Base-by-base conservation (phyloP, 1,140 invertebrate species). In the Drosophila cardini region DNA sequence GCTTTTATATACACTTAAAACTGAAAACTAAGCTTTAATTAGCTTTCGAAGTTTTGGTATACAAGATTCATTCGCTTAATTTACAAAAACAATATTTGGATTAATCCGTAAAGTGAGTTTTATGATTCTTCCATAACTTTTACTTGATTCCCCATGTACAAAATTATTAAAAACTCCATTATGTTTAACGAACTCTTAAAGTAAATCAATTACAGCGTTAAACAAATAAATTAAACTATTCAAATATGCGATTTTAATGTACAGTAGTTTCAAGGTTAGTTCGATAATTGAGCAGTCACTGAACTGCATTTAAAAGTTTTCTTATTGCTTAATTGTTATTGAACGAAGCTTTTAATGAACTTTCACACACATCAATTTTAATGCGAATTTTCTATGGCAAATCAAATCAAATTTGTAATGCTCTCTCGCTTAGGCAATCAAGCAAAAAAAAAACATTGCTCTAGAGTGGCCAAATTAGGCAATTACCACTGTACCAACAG, bases 401-500 rank as follows among this genome's bases (percentile, higher is more conserved):
- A 30, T 46, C 42, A 46, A 32, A 60, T 60, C 16, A n/a, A 43
- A n/a, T 56, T 55, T 1, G 10, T 11, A 38, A 38, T 11, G 36
- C n/a, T 40, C 21, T 26, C 21, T 26, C 21, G 21, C 21, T 26
- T 26, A 26, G 11, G n/a, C n/a, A 40, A 40, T 13, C n/a, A 13
- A 40, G 38, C 38, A 9, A 7, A 40, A 10, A n/a, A 9, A 36
- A 40, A 10, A 40, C 11, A 50, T 30, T 30, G 48, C 48, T 50
- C 48, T 46, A 56, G 21, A 40, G 43, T 26, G 50, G 48, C 13
- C 53, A 67, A 58, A 46, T 72, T 68, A 72, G 70, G 55, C 70
- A 72, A 68, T 72, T 60, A 60, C 40, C 48, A 67, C 70, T 72
- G 63, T 67, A 65, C 48, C 55, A 57, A 56, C 67, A 67, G 38